Percentiles rank a stretch among this genome's conserved stretches.
phyloP scores from a whole-genome alignment of 2,888 invertebrate genomes.

The Drosophila meridiana region DNA sequence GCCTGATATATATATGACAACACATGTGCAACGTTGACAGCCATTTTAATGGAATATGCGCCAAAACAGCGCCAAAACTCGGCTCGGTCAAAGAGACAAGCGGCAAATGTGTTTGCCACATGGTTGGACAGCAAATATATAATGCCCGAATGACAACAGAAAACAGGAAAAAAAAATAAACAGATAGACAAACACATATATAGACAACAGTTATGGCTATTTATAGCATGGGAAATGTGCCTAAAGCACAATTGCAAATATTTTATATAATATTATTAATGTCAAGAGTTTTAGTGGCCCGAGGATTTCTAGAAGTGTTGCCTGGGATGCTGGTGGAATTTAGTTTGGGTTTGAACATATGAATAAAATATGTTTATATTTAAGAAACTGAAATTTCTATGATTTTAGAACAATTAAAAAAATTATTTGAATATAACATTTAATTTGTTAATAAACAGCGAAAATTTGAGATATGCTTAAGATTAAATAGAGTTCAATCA shows the following conservation, averaged over 20 bases:
- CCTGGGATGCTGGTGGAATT: neutral
- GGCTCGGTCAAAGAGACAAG: conserved; percentile 50
- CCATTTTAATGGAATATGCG: conserved; percentile 79
- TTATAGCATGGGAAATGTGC: conserved; percentile 1
- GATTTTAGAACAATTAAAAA: no score
- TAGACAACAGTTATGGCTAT: conserved; percentile 4
- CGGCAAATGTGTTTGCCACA: conserved; percentile 47
- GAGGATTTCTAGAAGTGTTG: neutral
- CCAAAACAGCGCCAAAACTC: conserved; percentile 51
- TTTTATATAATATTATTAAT: conserved; percentile 1
- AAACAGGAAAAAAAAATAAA: conserved; percentile 5
- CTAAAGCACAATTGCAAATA: neutral
- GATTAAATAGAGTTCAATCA: no score
- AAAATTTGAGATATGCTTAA: no score
- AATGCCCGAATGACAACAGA: conserved; percentile 14
- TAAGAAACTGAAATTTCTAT: no score
- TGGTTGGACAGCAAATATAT: conserved; percentile 38
- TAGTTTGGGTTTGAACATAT: neutral
- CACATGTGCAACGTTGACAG: conserved; percentile 74
- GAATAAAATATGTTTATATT: neutral
- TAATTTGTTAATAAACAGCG: no score
- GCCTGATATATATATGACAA: conserved; percentile 68
- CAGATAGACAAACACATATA: neutral
- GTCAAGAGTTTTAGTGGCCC: neutral
- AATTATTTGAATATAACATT: no score